Base-by-base conservation (phyloP, 2,113 vertebrate genomes). In the Catagonus wagneri region DNA sequence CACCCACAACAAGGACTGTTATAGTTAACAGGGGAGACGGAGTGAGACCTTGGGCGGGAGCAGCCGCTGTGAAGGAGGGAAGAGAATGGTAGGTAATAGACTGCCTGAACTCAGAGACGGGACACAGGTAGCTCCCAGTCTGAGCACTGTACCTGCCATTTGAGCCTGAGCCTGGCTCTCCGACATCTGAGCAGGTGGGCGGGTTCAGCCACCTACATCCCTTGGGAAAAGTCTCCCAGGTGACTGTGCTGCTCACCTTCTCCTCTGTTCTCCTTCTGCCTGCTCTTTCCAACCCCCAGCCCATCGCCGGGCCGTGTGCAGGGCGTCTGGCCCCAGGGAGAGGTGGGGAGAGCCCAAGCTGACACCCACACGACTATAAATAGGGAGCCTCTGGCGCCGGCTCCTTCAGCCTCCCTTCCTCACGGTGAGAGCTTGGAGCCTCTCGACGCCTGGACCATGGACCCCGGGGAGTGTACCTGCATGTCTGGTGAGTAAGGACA, bases 391-490 rank as follows among this genome's bases (percentile, higher is more conserved):
- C 75, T 27, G 0, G 92, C 2, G 0, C 25, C 63, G 1, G n/a
- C 90, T 78, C 58, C 76, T 29, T 95, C 79, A 80, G n/a, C 78
- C 63, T 61, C 56, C 58, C 25, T 68, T 91, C 39, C 50, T 36
- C 75, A 79, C 60, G 0, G 11, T 58, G 63, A 94, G 11, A 36
- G 17, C 27, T 7, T 8, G 0, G 15, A 92, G 36, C 87, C 32
- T 23, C 80, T 79, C 4, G 0, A 63, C 19, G 1, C 52, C 76
- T 90, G n/a, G 34, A 93, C 86, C 75, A 99, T 99, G 99, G 98
- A 99, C 96, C 98, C 98, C 0, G 96, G 98, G 60, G 98, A 98
- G 1, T 99, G 99, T 32, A 97, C 98, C 72, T 99, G 99, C 6
- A 97, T 97, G 83, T 86, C 97, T 25, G 98, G 99, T 99, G 94